Base-by-base conservation (phyloP, 1,140 invertebrate species). In the Andrena cerasifolii region DNA sequence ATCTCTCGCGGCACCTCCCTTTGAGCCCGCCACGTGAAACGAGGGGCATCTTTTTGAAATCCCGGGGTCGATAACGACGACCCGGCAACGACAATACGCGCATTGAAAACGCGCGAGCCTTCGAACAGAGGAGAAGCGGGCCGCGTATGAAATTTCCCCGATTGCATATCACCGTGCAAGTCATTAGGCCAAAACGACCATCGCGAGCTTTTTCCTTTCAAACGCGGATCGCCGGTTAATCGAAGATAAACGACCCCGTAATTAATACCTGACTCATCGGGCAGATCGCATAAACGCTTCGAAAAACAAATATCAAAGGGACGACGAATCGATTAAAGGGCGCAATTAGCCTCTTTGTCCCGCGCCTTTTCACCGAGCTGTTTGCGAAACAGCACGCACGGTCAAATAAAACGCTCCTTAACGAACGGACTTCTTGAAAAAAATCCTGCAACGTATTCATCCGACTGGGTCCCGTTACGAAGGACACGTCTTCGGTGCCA, bases 261-360 rank as follows among this genome's bases (percentile, higher is more conserved):
- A 79, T 79, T 79, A 79, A 79, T 67, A 76, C 53, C 71, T 76
- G 72, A 76, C 78, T 76, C 71, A 65, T 76, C 78, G 53, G 47
- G 16, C 66, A 63, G 45, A 58, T 71, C 76, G 76, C 58, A 40
- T 62, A 43, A 53, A 49, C 51, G 47, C 56, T 75, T 62, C 67
- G 71, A 75, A 79, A 79, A 79, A 79, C 78, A 74, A 79, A 79
- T 73, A 73, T 65, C 67, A 73, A 78, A 70, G 75, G 56, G 45
- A 62, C 66, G 58, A 61, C 68, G 67, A 53, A 79, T 76, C 78
- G 78, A 79, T 79, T 66, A 61, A 75, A 75, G 54, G 78, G 45
- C 71, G 72, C 72, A 76, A 79, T 79, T 79, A 79, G 66, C 54
- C 73, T 28, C 76, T 65, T 78, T 78, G 58, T 78, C 59, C 59